Evolutionary conservation across 2,888 invertebrate genomes (phyloP).

Genomic region (Dicycla oo): DNA sequence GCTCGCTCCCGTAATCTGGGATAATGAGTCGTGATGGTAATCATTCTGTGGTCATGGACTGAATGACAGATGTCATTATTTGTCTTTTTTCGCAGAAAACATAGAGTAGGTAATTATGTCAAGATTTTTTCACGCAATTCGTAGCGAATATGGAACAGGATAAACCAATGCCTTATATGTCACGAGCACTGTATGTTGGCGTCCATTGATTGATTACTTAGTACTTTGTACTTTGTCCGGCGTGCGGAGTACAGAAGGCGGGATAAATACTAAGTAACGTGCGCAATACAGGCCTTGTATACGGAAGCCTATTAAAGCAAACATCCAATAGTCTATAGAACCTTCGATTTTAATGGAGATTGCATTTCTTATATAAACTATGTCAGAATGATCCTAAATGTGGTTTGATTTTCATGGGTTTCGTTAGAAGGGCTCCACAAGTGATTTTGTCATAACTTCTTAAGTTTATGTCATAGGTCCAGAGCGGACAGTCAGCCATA

Average conservation of each 20-base stretch:
- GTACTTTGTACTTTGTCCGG: constrained; percentile 10
- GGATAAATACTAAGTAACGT: background rate
- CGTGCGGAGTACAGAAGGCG: background rate
- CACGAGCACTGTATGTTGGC: background rate
- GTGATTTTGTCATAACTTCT: too few species aligned
- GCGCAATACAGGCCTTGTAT: background rate
- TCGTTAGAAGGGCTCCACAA: background rate
- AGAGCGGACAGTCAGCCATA: background rate
- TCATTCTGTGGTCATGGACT: constrained; percentile 61
- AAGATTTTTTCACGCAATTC: constrained; percentile 11
- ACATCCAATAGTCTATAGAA: background rate
- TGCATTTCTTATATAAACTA: background rate
- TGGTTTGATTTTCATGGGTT: background rate
- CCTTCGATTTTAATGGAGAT: background rate
- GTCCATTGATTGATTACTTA: constrained; percentile 31
- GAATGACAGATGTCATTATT: constrained; percentile 68
- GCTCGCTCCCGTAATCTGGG: constrained; percentile 82
- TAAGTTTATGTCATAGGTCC: background rate
- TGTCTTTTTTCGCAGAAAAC: constrained; percentile 49
- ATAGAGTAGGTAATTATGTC: constrained; percentile 26
- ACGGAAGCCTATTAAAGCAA: background rate
- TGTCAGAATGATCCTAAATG: background rate
- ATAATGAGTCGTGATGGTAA: constrained; percentile 82
- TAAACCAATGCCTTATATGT: constrained; percentile 5
- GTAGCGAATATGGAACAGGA: constrained; percentile 14